phyloP scores from a whole-genome alignment of 2,888 invertebrate species.

The Drosophila mimica region DNA sequence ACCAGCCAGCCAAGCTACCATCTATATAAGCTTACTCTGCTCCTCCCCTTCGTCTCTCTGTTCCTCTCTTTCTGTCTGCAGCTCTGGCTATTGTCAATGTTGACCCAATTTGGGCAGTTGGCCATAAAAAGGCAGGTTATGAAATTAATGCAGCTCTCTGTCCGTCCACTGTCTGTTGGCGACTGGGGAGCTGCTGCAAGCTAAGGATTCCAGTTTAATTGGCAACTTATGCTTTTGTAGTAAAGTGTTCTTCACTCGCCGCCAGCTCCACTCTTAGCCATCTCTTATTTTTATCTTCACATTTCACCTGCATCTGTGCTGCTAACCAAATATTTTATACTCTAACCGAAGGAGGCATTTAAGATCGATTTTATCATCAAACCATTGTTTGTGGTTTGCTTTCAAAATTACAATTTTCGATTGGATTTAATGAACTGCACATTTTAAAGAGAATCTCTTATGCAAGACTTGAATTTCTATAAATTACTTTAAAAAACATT shows the following conservation, averaged over 20 bases:
- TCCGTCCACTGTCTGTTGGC: conserved; percentile 28
- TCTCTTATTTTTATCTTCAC: conserved; percentile 18
- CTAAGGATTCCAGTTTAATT: conserved; percentile 79
- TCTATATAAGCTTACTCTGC: conserved; percentile 39
- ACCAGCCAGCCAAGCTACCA: conserved; percentile 25
- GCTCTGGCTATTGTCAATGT: conserved; percentile 72
- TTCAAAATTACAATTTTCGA: not conserved
- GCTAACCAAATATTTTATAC: conserved; percentile 24
- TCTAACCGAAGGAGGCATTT: not conserved
- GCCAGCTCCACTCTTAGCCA: not conserved
- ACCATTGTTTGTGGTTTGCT: not conserved
- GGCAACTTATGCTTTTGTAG: conserved; percentile 82
- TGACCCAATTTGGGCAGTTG: conserved; percentile 78
- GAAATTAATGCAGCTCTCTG: conserved; percentile 72
- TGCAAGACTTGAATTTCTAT: not conserved
- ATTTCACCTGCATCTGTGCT: conserved; percentile 24
- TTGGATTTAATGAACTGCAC: not conserved
- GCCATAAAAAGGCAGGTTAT: conserved; percentile 79
- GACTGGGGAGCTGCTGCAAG: conserved; percentile 43
- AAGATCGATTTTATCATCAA: not conserved
- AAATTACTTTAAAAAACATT: not conserved
- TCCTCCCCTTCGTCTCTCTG: not conserved
- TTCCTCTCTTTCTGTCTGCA: not conserved
- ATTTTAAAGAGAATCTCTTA: not conserved
- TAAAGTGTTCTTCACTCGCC: conserved; percentile 46